Conservation (phyloP, 2,113 vertebrate genomes). For the Stercorarius parasiticus region DNA sequence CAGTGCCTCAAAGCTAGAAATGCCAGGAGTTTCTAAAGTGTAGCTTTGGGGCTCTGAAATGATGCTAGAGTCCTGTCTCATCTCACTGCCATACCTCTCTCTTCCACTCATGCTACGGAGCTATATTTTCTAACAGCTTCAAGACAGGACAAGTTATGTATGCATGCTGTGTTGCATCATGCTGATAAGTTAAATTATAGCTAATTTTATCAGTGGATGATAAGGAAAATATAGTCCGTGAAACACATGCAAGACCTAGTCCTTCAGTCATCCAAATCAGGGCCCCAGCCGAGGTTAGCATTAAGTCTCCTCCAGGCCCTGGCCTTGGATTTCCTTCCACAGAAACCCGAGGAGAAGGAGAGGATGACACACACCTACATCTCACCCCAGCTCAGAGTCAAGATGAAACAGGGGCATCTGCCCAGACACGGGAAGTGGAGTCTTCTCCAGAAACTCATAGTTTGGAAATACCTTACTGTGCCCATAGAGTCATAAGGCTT, state of each 20-base stretch:
- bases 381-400: neutral
- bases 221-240: neutral
- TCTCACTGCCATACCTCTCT: neutral
- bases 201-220: neutral
- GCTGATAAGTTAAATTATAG: neutral
- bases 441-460: neutral
- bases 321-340: neutral
- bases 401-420: neutral
- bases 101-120: neutral
- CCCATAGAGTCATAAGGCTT: neutral
- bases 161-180: neutral
- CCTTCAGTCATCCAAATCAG: neutral
- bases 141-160: neutral
- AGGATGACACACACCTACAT: rapidly evolving
- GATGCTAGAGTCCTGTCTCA: neutral
- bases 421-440: neutral
- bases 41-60: neutral
- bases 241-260: neutral
- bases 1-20: neutral
- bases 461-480: neutral
- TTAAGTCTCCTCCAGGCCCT: neutral
- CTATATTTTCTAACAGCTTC: neutral
- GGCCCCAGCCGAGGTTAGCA: neutral
- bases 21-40: neutral
- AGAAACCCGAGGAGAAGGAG: neutral